phyloP scores from a whole-genome alignment of 2,888 invertebrate genomes.

The Hylaea fasciaria region DNA sequence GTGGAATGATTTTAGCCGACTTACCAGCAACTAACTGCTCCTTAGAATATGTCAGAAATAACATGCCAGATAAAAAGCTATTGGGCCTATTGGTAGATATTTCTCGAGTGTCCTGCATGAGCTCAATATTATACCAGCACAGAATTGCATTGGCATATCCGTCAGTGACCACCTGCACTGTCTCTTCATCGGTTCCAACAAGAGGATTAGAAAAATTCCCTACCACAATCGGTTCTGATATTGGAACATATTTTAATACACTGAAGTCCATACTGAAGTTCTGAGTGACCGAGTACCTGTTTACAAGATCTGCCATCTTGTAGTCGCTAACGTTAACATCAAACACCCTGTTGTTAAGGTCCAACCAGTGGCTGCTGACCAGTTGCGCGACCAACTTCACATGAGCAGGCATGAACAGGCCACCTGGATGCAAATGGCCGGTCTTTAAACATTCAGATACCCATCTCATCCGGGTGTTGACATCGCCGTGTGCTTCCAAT shows the following conservation, averaged over 20 bases:
- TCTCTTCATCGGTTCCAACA: conserved; percentile 49
- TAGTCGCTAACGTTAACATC: conserved; percentile 84
- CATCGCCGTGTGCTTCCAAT: conserved; percentile 84
- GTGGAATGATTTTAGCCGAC: conserved; percentile 59
- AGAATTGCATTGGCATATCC: conserved; percentile 80
- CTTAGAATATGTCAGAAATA: conserved; percentile 72
- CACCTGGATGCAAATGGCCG: conserved; percentile 68
- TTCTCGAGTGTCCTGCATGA: conserved; percentile 64
- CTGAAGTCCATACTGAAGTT: conserved; percentile 80
- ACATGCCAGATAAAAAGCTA: conserved; percentile 77
- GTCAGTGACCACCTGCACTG: conserved; percentile 59
- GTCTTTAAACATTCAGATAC: conserved; percentile 59
- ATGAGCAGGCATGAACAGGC: conserved; percentile 81
- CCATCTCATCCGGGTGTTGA: conserved; percentile 69
- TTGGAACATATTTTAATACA: conserved; percentile 67
- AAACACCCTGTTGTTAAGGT: conserved; percentile 83
- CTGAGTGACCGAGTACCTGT: conserved; percentile 85
- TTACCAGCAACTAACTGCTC: conserved; percentile 56
- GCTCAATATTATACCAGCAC: conserved; percentile 83
- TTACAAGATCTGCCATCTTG: conserved; percentile 83
- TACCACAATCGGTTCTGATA: conserved; percentile 65
- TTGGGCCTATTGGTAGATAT: conserved; percentile 73
- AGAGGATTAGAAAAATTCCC: conserved; percentile 47
- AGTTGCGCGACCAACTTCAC: conserved; percentile 83
- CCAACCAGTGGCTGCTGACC: conserved; percentile 86